Evolutionary conservation across 2,113 vertebrate genomes (phyloP).

Genomic region (Hiodon alosoides): DNA sequence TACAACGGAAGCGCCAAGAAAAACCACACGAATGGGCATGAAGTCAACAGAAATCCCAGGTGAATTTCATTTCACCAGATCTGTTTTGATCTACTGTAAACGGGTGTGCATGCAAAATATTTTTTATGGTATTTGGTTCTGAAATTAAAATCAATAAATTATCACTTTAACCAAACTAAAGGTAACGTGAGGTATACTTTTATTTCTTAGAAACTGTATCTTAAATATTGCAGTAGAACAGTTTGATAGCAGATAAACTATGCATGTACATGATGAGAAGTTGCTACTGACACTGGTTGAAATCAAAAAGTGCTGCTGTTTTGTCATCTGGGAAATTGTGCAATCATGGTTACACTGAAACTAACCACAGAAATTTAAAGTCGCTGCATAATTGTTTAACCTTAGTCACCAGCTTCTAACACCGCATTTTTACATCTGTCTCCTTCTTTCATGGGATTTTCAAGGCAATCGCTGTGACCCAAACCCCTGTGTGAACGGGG

Average conservation of each 20-base stretch:
- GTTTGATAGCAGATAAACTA: background rate
- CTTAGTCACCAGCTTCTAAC: background rate
- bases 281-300: background rate
- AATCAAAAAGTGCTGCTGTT: background rate
- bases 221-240: too few species aligned
- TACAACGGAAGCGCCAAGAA: background rate
- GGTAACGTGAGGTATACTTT: too few species aligned
- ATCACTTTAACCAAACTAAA: too few species aligned
- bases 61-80: slow-evolving; percentile 29
- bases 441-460: background rate
- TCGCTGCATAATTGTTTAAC: background rate
- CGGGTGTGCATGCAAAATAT: background rate
- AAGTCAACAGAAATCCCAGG: slow-evolving; percentile 39
- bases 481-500: slow-evolving; percentile 39
- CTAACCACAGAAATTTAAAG: too few species aligned
- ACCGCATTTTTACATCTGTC: background rate
- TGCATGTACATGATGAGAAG: background rate
- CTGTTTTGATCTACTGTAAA: too few species aligned
- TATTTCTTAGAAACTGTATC: too few species aligned
- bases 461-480: slow-evolving; percentile 34
- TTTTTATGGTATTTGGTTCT: background rate
- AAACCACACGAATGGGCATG: background rate
- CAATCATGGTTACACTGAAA: background rate
- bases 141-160: background rate
- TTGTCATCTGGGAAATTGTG: background rate